Evolutionary conservation across 1,140 invertebrate species (phyloP).

Genomic region (Diorhabda sublineata): DNA sequence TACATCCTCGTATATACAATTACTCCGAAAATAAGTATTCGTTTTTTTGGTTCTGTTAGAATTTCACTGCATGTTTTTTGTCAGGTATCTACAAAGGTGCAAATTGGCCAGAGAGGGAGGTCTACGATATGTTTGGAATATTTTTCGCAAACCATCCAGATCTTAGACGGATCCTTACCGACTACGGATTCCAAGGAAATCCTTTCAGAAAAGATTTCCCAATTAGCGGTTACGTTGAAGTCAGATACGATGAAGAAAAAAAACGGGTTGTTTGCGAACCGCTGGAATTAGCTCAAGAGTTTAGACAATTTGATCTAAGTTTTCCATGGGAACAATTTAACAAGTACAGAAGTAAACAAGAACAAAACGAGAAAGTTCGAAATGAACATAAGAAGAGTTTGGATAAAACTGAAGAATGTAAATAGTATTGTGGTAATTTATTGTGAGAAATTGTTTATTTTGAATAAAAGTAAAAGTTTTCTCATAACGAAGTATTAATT

Average conservation of each 20-base stretch:
- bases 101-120: slow-evolving; percentile 49
- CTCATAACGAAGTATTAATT: no score
- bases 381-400: background rate
- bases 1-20: no score
- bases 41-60: no score
- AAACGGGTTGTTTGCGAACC: slow-evolving; percentile 51
- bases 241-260: slow-evolving; percentile 49
- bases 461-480: no score
- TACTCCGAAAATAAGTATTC: no score
- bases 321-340: slow-evolving; percentile 39
- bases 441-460: no score
- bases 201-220: slow-evolving; percentile 50
- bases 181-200: slow-evolving; percentile 50
- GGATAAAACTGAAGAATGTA: no score
- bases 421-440: no score
- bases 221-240: slow-evolving; percentile 46
- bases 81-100: slow-evolving; percentile 42
- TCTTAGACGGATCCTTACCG: slow-evolving; percentile 49
- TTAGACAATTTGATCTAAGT: slow-evolving; percentile 42
- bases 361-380: background rate
- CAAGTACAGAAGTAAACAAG: slow-evolving; percentile 6
- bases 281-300: slow-evolving; percentile 48
- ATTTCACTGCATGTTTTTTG: background rate
- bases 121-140: slow-evolving; percentile 51
- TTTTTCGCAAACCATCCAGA: slow-evolving; percentile 51